Evolutionary conservation across 2,797 vertebrate genomes (phyloP), one percentile per base, ranked within the genome.

Genomic region (Sebastes minor): DNA sequence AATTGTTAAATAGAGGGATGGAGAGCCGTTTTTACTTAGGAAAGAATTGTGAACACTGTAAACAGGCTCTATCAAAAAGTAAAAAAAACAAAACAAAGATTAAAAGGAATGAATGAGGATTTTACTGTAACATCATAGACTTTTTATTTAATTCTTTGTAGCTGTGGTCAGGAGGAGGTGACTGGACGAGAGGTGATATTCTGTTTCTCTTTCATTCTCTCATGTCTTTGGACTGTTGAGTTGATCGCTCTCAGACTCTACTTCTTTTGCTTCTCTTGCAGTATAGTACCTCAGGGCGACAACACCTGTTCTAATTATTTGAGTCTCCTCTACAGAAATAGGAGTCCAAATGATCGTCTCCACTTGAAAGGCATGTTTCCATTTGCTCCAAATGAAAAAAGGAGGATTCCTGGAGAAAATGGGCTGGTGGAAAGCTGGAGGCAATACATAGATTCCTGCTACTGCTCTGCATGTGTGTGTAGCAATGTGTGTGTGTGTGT

Each of bases 311-410:
- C 71, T 89, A 87, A 86, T 91, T 84, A 88, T 90, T 74, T 78
- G 42, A 87, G 86, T 82, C 75, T 83, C 75, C 78, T 86, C 67
- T 66, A 70, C 89, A 89, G 85, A 89, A 86, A 88, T 86, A 84
- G 84, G 53, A 72, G 38, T 88, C 74, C 78, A 90, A 85, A 90
- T 85, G 78, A 89, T 77, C 64, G 73, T 68, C 81, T 86, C 61
- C 57, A 93, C 91, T 91, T 91, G 86, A 91, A 89, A 93, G 90
- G 76, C 82, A 81, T 72, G 85, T 88, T 93, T 91, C 81, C 83
- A 87, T 90, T 91, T 89, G 73, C 82, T 78, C 77, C 77, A 91
- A 90, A 89, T 86, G 87, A 91, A 86, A 90, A 88, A 88, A 86
- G 60, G 65, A 86, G 76, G 77, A 89, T 85, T 91, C 77, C 88